A percentile compares a stretch with the other conserved stretches of the same genome.
Evolutionary conservation across 2,797 vertebrate species (phyloP).

Genomic region (Loriculus beryllinus): DNA sequence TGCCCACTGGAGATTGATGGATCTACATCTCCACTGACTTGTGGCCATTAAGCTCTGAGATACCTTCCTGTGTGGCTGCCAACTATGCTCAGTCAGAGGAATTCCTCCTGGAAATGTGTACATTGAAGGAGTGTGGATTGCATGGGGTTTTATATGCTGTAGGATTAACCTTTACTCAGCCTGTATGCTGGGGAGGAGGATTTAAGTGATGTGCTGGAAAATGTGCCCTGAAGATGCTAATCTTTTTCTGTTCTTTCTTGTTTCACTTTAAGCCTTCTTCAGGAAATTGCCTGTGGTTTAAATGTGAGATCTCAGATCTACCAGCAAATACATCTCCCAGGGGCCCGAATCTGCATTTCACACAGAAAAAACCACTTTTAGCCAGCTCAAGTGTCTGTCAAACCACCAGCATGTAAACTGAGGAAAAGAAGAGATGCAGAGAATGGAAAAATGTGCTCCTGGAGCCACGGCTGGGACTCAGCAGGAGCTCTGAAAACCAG

Average conservation of each 20-base stretch:
- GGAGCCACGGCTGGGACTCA: neutral
- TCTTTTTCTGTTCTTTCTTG: neutral
- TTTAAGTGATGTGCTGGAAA: conserved; percentile 42
- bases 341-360: neutral
- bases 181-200: neutral
- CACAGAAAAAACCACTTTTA: neutral
- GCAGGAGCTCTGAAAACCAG: neutral
- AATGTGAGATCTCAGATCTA: conserved; percentile 4
- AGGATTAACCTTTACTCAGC: conserved; percentile 48
- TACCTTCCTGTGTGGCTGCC: neutral
- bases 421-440: neutral
- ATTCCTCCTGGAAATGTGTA: conserved; percentile 40
- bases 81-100: neutral
- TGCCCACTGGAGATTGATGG: neutral
- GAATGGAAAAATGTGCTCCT: neutral
- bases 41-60: neutral
- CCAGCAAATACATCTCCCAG: neutral
- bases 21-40: neutral
- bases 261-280: conserved; percentile 22
- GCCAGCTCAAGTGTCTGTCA: neutral
- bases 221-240: conserved; percentile 20
- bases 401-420: neutral
- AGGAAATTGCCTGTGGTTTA: conserved; percentile 36
- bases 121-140: neutral
- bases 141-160: neutral